Conservation (phyloP, 2,888 invertebrate species). For the Tetranychus piercei region DNA sequence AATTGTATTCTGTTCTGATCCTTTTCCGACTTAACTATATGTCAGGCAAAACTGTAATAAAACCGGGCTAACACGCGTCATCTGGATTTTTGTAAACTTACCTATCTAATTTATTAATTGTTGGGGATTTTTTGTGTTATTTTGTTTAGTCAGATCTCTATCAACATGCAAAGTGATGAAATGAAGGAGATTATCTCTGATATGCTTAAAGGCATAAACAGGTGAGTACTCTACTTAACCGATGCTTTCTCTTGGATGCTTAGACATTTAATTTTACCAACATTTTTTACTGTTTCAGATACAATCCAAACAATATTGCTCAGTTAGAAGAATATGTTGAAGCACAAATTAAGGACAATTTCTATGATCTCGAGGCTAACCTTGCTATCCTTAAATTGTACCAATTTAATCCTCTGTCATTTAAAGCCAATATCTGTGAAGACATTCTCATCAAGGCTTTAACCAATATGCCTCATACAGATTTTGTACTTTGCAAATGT, state of each 20-base stretch:
- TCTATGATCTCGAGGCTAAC: slow-evolving; percentile 91
- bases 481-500: slow-evolving; percentile 93
- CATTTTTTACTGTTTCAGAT: slow-evolving; percentile 37
- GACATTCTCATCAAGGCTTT: slow-evolving; percentile 83
- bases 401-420: slow-evolving; percentile 77
- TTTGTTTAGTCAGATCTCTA: not conserved
- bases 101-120: not conserved
- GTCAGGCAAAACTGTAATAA: no score
- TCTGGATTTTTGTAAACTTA: no score
- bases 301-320: slow-evolving; percentile 83
- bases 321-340: slow-evolving; percentile 80
- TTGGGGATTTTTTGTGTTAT: not conserved
- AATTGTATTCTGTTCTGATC: no score
- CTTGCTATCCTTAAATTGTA: slow-evolving; percentile 82
- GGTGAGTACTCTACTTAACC: not conserved
- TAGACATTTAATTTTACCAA: no score
- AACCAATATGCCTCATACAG: slow-evolving; percentile 90
- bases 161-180: not conserved
- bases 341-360: slow-evolving; percentile 75
- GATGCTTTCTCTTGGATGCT: not conserved
- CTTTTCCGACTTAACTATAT: no score
- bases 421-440: slow-evolving; percentile 63
- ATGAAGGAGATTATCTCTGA: slow-evolving; percentile 6
- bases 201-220: slow-evolving; percentile 12
- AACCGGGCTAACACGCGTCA: no score